Base-by-base conservation (phyloP, 2,797 vertebrate genomes). In the Cuculus canorus region DNA sequence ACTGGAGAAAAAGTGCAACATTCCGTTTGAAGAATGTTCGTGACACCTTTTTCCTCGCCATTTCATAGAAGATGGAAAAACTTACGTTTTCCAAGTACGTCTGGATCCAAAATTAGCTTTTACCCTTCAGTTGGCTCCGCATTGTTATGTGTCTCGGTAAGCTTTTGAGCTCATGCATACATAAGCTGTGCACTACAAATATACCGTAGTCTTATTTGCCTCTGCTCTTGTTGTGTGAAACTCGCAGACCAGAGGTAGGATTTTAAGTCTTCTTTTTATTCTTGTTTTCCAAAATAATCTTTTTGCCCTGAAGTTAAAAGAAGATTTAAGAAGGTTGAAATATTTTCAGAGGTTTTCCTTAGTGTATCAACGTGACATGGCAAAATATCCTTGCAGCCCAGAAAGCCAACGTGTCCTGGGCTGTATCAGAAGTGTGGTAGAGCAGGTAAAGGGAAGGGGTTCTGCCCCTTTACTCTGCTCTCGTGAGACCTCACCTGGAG, bases 81-180 rank as follows among this genome's bases (percentile, higher is more conserved):
- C 17, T 52, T 71, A 4, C 1, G 39, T 73, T 96, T 88, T 91
- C 78, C 75, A 61, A 53, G 65, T 83, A 6, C 0, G 0, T 63
- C 70, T 91, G 77, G 47, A 72, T 79, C 88, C 54, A 64, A 8
- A 83, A 92, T 90, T 28, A 83, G 12, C 69, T 86, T 95, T 91
- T 71, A 50, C 37, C 50, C 72, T 91, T 95, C 54, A 75, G 19
- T 57, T 88, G 86, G 63, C 72, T 86, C 70, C 76, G 50, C 32
- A 14, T 10, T 52, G 37, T 66, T 33, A 3, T 6, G 35, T 61
- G 60, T 63, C 52, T 70, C 28, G 24, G n/a, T 66, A 69, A 70
- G 39, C 53, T 85, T 78, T 75, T 82, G 88, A 59, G 76, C 68
- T 88, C 50, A 54, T 27, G 41, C 64, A 61, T 80, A 22, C 1